A percentile compares a stretch with the other conserved stretches of the same genome.
Evolutionary conservation across 2,888 invertebrate genomes (phyloP).

Genomic region (Branchellion lobata): DNA sequence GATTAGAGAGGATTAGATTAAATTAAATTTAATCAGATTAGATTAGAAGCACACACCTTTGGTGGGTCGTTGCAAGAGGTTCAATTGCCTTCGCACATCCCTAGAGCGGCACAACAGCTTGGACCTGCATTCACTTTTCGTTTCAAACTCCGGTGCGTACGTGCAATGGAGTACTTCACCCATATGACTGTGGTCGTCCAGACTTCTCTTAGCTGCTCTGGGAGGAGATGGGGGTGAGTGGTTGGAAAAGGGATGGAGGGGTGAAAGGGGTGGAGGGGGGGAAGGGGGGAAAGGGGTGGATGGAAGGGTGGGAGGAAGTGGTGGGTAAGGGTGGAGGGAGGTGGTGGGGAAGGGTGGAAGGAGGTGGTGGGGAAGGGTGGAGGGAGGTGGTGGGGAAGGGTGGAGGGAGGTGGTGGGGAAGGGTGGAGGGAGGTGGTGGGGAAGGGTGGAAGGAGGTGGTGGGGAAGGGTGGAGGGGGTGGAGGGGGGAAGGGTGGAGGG

Average conservation of each 20-base stretch:
- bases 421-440: too few species aligned
- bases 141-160: conserved; percentile 83
- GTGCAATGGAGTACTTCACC: conserved; percentile 83
- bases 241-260: background rate
- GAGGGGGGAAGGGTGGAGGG: too few species aligned
- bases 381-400: too few species aligned
- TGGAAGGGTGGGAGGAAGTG: too few species aligned
- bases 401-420: too few species aligned
- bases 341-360: too few species aligned
- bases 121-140: conserved; percentile 71
- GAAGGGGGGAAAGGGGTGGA: too few species aligned
- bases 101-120: conserved; percentile 73
- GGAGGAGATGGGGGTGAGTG: background rate
- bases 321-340: background rate
- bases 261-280: too few species aligned
- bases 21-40: too few species aligned
- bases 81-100: conserved; percentile 65
- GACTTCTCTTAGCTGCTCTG: conserved; percentile 72
- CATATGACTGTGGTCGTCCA: conserved; percentile 82
- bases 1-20: too few species aligned
- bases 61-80: background rate
- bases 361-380: too few species aligned
- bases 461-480: background rate
- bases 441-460: conserved; percentile 49
- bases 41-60: too few species aligned